Percentiles rank a stretch among this genome's conserved stretches.
These are phyloP conservation scores for Elephantulus edwardii DNA, from an alignment of 2,113 vertebrate genomes.

Conservation along the genomic window DNA sequence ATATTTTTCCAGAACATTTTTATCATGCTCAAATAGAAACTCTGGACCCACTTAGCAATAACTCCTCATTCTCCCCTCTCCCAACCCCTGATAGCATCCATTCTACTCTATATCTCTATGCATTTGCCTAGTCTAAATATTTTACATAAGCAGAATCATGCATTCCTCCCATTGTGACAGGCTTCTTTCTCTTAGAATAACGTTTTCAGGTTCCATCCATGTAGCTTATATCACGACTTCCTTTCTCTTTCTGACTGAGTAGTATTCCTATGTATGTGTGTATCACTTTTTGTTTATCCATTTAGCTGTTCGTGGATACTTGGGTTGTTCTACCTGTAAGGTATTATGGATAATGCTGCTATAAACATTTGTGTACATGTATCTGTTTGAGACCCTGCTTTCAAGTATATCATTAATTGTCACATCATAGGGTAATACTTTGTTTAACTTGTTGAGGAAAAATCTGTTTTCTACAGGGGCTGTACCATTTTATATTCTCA, in stretches of 20 bases:
- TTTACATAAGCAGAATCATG: neutral
- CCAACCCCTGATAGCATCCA: neutral
- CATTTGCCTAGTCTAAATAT: neutral
- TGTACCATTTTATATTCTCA: neutral
- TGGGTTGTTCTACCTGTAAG: neutral
- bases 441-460: neutral
- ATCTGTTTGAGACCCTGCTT: neutral
- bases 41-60: neutral
- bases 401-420: neutral
- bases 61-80: neutral
- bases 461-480: neutral
- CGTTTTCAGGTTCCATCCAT: neutral
- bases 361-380: neutral
- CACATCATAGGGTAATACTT: neutral
- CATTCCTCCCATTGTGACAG: neutral
- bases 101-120: neutral
- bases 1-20: neutral
- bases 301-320: neutral
- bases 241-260: neutral
- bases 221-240: neutral
- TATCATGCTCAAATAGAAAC: neutral
- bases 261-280: neutral
- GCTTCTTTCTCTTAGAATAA: neutral
- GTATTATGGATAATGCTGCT: neutral
- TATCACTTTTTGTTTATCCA: neutral